Conservation (phyloP, 2,888 invertebrate genomes). For the Horisme vitalbata region DNA sequence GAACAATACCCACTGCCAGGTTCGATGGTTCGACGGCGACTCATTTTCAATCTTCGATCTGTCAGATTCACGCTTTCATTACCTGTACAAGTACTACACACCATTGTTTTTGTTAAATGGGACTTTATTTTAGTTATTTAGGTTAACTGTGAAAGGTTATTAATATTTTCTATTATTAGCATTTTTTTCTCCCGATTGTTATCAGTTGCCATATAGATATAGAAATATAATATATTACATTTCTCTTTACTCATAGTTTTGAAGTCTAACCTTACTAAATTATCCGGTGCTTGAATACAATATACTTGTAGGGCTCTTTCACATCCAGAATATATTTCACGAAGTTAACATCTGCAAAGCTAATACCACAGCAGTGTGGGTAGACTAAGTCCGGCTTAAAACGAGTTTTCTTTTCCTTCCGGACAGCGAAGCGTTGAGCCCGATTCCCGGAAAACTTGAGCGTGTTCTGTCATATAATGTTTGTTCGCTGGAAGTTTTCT, state of each 20-base stretch:
- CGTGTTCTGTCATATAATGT: constrained; percentile 35
- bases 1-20: constrained; percentile 17
- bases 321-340: constrained; percentile 28
- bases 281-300: constrained; percentile 18
- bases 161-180: not conserved
- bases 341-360: constrained; percentile 29
- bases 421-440: constrained; percentile 27
- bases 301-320: constrained; percentile 23
- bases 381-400: constrained; percentile 33
- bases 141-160: not conserved
- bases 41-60: constrained; percentile 36
- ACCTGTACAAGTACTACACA: constrained; percentile 27
- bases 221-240: too few species aligned
- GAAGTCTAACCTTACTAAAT: constrained; percentile 2
- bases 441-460: constrained; percentile 31
- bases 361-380: constrained; percentile 26
- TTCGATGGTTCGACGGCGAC: constrained; percentile 27
- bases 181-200: too few species aligned
- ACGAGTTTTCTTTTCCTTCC: constrained; percentile 33
- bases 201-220: too few species aligned
- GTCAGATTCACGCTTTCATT: constrained; percentile 34
- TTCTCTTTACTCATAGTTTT: too few species aligned
- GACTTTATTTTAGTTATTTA: constrained; percentile 6
- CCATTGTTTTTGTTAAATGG: constrained; percentile 27
- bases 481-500: constrained; percentile 33